Evolutionary conservation across 2,888 invertebrate genomes (phyloP), one percentile per base, ranked within the genome.

Genomic region (Drosophila maculinotata): DNA sequence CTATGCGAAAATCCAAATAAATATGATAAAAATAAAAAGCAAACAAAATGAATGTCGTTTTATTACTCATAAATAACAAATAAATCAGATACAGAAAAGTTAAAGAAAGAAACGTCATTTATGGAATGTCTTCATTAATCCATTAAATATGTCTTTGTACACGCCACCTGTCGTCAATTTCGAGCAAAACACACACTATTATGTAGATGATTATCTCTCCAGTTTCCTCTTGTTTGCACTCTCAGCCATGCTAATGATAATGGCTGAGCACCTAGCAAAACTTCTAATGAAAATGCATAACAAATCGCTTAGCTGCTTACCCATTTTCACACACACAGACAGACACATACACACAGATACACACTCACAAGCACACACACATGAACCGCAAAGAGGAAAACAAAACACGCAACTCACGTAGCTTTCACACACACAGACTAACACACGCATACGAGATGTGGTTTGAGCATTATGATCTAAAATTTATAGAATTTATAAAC

Each of bases 401-500:
- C 57, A 72, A 56, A 64, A 53, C 52, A 56, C 54, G 69, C 64
- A 69, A 31, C 59, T 64, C 72, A 65, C 65, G 75, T 67, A 69
- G 49, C 67, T 64, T 59, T 31, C 48, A 54, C 57, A 47, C 54
- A 68, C 39, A 62, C 42, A 64, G 54, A 51, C 23, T 52, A 35
- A 62, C 49, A 60, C 41, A 17, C 33, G 31, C 25, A 52, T 42
- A 60, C 35, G 26, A 52, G 28, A 7, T 10, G 42, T 64, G 69
- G 69, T 65, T 54, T 36, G 20, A 51, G 51, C 69, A 83, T 87
- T 83, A 81, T 79, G 81, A 83, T 83, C 87, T 83, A 83, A 83
- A 87, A 83, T 83, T 84, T 84, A 83, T 83, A 83, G 83, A 83
- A 83, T 83, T 87, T 83, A 63, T 81, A 83, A 83, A 65, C 70